phyloP scores from a whole-genome alignment of 2,797 vertebrate genomes.

The Psittacula derbiana region DNA sequence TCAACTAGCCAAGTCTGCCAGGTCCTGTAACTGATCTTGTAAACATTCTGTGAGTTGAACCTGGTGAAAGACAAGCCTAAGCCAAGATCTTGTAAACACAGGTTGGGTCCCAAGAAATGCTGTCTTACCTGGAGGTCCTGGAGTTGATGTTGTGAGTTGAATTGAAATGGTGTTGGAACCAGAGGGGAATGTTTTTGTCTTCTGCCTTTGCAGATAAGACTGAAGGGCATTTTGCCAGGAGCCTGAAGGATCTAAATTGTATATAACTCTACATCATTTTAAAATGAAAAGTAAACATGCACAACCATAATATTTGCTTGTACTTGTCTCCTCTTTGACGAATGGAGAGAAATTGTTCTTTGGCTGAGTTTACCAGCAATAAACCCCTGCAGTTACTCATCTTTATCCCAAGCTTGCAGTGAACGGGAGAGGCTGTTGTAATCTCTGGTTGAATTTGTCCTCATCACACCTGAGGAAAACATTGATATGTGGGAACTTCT shows the following conservation, averaged over 20 bases:
- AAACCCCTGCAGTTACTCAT: slow-evolving; percentile 26
- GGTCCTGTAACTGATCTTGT: not conserved
- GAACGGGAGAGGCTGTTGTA: not conserved
- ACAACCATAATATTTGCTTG: slow-evolving; percentile 55
- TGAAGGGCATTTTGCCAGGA: not conserved
- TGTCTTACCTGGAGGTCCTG: not conserved
- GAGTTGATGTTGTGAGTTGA: not conserved
- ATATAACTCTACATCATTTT: slow-evolving; percentile 34
- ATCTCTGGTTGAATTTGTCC: not conserved
- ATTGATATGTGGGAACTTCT: not conserved
- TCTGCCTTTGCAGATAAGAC: slow-evolving; percentile 39
- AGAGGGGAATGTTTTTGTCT: slow-evolving; percentile 21
- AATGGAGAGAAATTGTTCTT: slow-evolving; percentile 28
- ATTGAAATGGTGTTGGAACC: not conserved
- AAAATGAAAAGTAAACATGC: slow-evolving; percentile 56
- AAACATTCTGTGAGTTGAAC: not conserved
- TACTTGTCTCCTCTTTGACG: slow-evolving; percentile 42
- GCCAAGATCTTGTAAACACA: not conserved
- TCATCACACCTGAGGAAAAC: not conserved
- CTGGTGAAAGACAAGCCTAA: not conserved
- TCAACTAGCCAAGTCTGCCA: not conserved
- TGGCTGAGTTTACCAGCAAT: not conserved
- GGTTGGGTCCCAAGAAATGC: not conserved
- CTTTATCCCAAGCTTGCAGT: not conserved
- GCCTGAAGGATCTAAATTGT: slow-evolving; percentile 32